Percentiles rank a stretch among this genome's conserved stretches.
These are phyloP conservation scores for Pteronotus mesoamericanus DNA, from an alignment of 2,797 vertebrate genomes.

Conservation along the genomic window DNA sequence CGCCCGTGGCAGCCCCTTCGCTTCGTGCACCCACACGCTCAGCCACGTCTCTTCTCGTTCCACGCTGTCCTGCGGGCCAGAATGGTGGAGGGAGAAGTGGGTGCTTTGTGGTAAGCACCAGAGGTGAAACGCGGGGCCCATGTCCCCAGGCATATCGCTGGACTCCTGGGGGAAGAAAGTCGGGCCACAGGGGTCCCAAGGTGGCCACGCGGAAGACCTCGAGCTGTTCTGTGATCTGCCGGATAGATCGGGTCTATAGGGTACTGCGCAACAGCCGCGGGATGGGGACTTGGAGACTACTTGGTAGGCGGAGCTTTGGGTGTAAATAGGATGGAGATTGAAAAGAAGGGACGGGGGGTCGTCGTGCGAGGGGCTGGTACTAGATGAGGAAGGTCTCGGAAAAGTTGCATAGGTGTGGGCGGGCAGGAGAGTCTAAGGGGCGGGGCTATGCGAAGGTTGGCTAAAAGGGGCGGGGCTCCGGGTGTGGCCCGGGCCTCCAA, in stretches of 20 bases:
- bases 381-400: neutral
- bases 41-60: constrained; percentile 91
- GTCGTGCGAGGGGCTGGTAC: neutral
- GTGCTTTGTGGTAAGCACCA: neutral
- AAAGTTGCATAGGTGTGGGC: neutral
- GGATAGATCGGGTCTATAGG: neutral
- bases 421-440: neutral
- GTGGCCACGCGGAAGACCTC: neutral
- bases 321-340: neutral
- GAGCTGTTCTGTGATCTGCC: neutral
- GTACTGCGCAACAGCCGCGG: neutral
- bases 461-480: neutral
- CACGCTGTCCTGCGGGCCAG: constrained; percentile 86
- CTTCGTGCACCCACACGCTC: constrained; percentile 94
- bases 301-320: neutral
- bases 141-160: neutral
- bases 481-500: neutral
- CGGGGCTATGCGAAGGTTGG: neutral
- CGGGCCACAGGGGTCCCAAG: neutral
- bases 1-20: constrained; percentile 85
- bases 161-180: neutral
- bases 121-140: too few species aligned
- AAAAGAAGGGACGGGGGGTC: neutral
- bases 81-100: neutral
- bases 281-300: neutral